A percentile compares a stretch with the other conserved stretches of the same genome.
Conservation (phyloP, 2,113 vertebrate genomes). For the human (Homo sapiens) region DNA sequence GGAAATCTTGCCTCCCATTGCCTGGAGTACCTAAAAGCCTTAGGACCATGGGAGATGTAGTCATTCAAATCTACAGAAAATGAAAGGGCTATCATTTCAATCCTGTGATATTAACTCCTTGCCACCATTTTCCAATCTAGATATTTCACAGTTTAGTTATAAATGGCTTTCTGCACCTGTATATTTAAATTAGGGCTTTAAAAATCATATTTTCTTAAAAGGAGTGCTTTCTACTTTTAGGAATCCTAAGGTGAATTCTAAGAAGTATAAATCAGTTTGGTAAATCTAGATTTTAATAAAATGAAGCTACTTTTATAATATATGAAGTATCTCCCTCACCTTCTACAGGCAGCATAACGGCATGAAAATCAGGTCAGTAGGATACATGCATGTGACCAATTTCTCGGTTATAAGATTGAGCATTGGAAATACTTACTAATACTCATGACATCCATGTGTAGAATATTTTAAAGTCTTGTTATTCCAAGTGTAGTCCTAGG, state of each 20-base stretch:
- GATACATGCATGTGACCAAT: background rate
- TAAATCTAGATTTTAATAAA: constrained; percentile 6
- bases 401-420: background rate
- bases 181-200: background rate
- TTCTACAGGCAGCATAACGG: background rate
- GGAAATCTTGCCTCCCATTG: background rate
- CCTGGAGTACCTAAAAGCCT: background rate
- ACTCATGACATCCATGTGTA: rapidly evolving
- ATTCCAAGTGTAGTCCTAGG: background rate
- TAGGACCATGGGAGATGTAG: background rate
- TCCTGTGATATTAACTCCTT: background rate
- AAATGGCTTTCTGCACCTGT: background rate
- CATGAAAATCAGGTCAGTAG: background rate
- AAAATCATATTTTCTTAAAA: background rate
- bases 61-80: background rate
- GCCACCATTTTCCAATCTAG: background rate
- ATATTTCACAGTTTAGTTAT: background rate
- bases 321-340: background rate
- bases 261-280: background rate
- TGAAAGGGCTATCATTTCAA: background rate
- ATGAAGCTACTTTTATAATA: background rate
- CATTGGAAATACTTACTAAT: background rate
- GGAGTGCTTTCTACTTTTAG: background rate
- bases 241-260: background rate
- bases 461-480: background rate